These are phyloP conservation scores for Dryomyza anilis DNA, from an alignment of 2,888 invertebrate genomes.

Conservation along the genomic window DNA sequence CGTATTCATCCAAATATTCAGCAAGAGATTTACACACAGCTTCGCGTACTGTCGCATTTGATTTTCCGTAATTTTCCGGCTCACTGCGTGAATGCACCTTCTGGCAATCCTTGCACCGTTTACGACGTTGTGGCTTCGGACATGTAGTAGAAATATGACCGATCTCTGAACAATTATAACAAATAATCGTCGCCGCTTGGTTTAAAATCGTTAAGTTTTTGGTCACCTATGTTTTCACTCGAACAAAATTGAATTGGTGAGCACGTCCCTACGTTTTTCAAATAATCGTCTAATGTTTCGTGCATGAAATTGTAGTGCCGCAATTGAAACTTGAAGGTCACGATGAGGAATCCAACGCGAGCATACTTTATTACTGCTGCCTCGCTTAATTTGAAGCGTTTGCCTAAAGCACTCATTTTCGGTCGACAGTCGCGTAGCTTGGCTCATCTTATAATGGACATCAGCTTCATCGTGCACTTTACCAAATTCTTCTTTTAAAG, in stretches of 20 bases:
- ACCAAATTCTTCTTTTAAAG: neutral
- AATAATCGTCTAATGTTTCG: neutral
- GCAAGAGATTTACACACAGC: too few relatives aligned
- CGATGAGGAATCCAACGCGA: neutral
- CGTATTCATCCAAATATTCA: too few relatives aligned
- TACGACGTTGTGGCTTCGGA: constrained; percentile 22
- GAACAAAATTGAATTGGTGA: neutral
- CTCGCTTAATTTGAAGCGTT: neutral
- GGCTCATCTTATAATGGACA: neutral
- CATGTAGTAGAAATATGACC: constrained; percentile 26
- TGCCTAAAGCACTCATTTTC: neutral
- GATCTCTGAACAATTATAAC: constrained; percentile 23
- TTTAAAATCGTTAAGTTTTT: neutral
- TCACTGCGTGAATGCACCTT: constrained; percentile 24
- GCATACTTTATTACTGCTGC: neutral
- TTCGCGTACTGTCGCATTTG: too few relatives aligned
- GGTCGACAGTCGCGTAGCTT: neutral
- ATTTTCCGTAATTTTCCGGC: constrained; percentile 16
- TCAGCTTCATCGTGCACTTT: neutral
- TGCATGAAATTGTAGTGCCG: neutral
- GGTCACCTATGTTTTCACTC: neutral
- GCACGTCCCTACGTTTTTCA: neutral
- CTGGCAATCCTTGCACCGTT: constrained; percentile 20
- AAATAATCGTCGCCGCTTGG: neutral
- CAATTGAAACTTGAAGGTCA: neutral